Conservation (phyloP, 1,140 invertebrate species). For the Drosophila pseudoobscura region DNA sequence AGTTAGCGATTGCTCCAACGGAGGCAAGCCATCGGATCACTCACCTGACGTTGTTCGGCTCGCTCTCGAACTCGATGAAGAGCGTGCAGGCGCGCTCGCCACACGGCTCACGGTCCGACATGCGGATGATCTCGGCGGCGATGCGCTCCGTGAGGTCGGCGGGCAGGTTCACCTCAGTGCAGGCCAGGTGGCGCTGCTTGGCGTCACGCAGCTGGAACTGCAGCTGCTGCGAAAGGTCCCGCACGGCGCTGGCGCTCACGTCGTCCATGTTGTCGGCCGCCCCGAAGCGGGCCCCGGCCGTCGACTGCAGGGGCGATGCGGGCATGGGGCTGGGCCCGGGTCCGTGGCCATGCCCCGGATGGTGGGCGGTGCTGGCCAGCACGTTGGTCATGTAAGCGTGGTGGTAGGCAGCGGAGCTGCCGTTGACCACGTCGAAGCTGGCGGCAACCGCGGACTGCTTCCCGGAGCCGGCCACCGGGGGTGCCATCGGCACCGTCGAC, state of each 20-base stretch:
- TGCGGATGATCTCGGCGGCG: conserved; percentile 89
- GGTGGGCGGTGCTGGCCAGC: conserved; percentile 41
- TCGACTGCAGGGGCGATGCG: conserved; percentile 65
- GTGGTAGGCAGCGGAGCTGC: conserved; percentile 45
- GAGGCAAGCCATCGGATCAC: conserved; percentile 19
- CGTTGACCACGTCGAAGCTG: conserved; percentile 58
- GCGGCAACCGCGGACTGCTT: conserved; percentile 47
- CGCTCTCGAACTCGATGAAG: conserved; percentile 90
- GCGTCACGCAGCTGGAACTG: conserved; percentile 90
- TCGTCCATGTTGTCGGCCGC: conserved; percentile 69
- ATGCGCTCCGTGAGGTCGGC: conserved; percentile 90
- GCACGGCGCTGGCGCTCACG: conserved; percentile 76
- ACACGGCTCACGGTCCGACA: conserved; percentile 93
- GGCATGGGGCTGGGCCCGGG: conserved; percentile 34
- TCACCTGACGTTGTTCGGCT: conserved; percentile 86
- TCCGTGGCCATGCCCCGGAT: conserved; percentile 27
- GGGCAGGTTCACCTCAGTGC: conserved; percentile 92
- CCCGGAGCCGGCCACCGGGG: conserved; percentile 6
- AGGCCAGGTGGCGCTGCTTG: conserved; percentile 90
- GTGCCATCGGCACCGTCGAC: conserved; percentile 25
- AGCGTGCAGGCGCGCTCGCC: conserved; percentile 91
- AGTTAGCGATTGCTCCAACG: neutral
- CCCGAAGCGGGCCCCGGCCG: conserved; percentile 55
- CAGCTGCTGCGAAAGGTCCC: conserved; percentile 87
- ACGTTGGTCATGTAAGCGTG: conserved; percentile 68